These are phyloP conservation scores for Cynopterus sphinx DNA, from an alignment of 2,797 vertebrate genomes.

Conservation along the genomic window DNA sequence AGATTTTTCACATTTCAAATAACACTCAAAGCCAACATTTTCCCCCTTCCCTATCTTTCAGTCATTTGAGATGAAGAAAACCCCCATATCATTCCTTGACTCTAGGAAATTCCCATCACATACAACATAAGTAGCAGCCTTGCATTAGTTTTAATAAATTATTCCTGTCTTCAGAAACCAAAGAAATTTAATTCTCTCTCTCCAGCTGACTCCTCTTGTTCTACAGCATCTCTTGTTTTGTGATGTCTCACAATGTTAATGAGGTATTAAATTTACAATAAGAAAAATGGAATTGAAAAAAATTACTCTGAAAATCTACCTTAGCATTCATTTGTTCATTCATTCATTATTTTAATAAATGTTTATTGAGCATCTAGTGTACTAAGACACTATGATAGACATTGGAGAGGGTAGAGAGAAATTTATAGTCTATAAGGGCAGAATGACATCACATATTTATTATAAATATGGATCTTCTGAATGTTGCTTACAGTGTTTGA, in stretches of 20 bases:
- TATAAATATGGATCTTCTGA: background rate
- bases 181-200: background rate
- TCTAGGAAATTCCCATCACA: constrained; percentile 22
- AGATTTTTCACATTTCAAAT: constrained; percentile 31
- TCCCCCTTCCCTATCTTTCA: background rate
- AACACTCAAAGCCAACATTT: background rate
- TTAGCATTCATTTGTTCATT: background rate
- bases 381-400: background rate
- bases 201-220: background rate
- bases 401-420: background rate
- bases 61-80: background rate
- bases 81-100: background rate
- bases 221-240: background rate
- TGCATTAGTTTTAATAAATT: background rate
- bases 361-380: background rate
- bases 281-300: constrained; percentile 18
- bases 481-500: background rate
- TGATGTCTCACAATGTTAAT: background rate
- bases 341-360: background rate
- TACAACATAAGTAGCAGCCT: background rate
- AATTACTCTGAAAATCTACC: constrained; percentile 23
- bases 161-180: background rate
- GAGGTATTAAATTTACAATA: background rate
- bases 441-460: background rate
- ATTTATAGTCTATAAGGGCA: background rate